Evolutionary conservation across 2,888 invertebrate genomes (phyloP).

Genomic region (Lathronympha strigana): DNA sequence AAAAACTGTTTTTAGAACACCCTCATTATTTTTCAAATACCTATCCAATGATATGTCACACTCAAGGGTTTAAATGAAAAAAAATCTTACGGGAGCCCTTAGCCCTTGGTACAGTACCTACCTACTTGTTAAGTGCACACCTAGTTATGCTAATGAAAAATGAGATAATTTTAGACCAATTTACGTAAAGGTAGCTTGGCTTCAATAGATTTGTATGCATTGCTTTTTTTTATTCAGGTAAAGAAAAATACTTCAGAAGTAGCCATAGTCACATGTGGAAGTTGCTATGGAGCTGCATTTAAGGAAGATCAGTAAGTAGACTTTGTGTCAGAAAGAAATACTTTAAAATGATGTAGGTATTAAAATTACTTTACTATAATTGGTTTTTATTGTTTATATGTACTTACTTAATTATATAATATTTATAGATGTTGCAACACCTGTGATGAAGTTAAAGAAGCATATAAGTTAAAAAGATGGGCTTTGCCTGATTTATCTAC

Average conservation of each 20-base stretch:
- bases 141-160: too few species aligned
- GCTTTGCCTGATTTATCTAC: constrained; percentile 91
- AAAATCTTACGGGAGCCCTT: too few species aligned
- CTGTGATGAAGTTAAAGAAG: constrained; percentile 97
- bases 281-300: constrained; percentile 96
- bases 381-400: background rate
- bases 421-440: constrained; percentile 95
- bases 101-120: too few species aligned
- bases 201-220: too few species aligned
- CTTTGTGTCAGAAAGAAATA: background rate
- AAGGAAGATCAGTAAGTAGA: constrained; percentile 85
- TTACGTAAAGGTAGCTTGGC: too few species aligned
- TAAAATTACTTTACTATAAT: background rate
- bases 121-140: too few species aligned
- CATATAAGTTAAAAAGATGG: constrained; percentile 95
- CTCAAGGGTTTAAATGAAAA: too few species aligned
- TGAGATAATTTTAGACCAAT: too few species aligned
- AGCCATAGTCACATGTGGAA: constrained; percentile 89
- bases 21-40: too few species aligned
- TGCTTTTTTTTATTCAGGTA: constrained; percentile 50
- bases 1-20: too few species aligned
- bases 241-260: constrained; percentile 77
- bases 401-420: constrained; percentile 1
- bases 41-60: too few species aligned
- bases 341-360: too few species aligned